Percentiles rank a stretch among this genome's conserved stretches.
Evolutionary conservation across 2,113 vertebrate genomes (phyloP).

Genomic region (Parus major): DNA sequence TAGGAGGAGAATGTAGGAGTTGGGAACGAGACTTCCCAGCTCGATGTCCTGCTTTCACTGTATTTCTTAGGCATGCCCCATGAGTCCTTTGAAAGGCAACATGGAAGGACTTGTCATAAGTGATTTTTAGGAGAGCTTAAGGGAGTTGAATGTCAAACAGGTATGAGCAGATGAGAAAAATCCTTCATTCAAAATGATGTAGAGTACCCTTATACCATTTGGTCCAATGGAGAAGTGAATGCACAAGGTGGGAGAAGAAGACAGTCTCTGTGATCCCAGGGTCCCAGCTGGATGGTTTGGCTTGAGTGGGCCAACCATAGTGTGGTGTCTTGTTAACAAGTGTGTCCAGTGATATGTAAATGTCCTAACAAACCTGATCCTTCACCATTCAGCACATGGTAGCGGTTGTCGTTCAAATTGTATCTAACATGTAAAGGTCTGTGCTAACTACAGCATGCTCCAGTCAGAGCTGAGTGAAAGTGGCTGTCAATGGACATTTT

Average conservation of each 20-base stretch:
- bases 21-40: neutral
- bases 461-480: constrained; percentile 4
- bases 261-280: neutral
- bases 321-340: neutral
- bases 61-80: neutral
- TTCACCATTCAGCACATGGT: neutral
- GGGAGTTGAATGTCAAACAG: neutral
- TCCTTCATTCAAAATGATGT: neutral
- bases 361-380: constrained; percentile 11
- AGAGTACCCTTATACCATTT: neutral
- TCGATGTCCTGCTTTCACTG: neutral
- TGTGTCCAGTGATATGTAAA: constrained; percentile 32
- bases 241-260: neutral
- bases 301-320: neutral
- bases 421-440: neutral
- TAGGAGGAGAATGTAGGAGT: neutral
- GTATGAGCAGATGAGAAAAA: neutral
- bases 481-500: neutral
- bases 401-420: constrained; percentile 30
- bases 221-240: neutral
- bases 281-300: neutral
- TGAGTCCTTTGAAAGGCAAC: neutral
- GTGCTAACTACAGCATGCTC: constrained; percentile 39
- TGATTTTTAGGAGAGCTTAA: neutral
- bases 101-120: neutral